phyloP scores from a whole-genome alignment of 2,888 invertebrate species.

The Scaptomyza tumidula region DNA sequence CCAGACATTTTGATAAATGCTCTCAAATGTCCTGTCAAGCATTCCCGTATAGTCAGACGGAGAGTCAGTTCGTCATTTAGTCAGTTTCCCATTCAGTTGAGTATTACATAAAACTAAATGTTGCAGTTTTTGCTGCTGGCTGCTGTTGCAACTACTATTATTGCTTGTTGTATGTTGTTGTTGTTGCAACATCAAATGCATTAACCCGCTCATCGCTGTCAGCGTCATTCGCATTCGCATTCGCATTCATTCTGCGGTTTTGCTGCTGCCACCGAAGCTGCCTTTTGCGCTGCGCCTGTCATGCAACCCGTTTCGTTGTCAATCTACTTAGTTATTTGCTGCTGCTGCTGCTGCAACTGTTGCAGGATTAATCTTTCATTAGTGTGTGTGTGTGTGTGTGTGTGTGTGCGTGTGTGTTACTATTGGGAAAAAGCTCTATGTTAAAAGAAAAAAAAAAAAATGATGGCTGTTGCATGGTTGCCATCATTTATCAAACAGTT shows the following conservation, averaged over 20 bases:
- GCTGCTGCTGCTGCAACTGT: slow-evolving; percentile 27
- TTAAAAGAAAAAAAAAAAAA: too few relatives aligned
- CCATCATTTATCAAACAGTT: slow-evolving; percentile 16
- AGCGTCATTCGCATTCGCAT: slow-evolving; percentile 59
- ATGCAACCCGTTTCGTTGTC: slow-evolving; percentile 43
- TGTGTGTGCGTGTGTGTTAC: not conserved
- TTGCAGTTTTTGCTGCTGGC: slow-evolving; percentile 28
- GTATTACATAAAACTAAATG: slow-evolving; percentile 40
- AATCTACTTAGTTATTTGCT: slow-evolving; percentile 56
- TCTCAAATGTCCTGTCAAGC: slow-evolving; percentile 60
- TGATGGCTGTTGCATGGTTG: not conserved
- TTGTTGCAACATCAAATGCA: slow-evolving; percentile 70
- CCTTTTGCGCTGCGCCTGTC: slow-evolving; percentile 34
- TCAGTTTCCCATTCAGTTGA: not conserved
- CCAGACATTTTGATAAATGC: slow-evolving; percentile 79
- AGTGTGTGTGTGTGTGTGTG: slow-evolving; percentile 4
- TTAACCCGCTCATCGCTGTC: slow-evolving; percentile 77
- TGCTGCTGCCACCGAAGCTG: slow-evolving; percentile 7
- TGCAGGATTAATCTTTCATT: slow-evolving; percentile 52
- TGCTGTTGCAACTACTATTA: not conserved
- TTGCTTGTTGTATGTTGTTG: slow-evolving; percentile 21
- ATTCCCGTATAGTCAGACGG: not conserved
- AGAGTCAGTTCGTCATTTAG: slow-evolving; percentile 10
- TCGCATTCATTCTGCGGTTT: slow-evolving; percentile 59
- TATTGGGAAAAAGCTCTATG: too few relatives aligned